Evolutionary conservation across 2,888 invertebrate genomes (phyloP).

Genomic region (Drosophila borborema): DNA sequence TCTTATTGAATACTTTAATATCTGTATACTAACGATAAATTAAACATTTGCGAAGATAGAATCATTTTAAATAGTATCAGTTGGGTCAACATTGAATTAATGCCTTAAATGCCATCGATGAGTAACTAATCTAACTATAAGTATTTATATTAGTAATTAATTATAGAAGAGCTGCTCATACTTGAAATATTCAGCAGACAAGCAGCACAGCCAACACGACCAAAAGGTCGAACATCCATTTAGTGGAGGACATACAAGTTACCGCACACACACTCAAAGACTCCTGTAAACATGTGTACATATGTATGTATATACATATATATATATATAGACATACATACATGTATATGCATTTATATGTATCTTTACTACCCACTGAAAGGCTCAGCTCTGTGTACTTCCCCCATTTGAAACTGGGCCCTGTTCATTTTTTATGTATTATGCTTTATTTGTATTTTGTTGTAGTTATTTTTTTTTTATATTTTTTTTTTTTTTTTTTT

Average conservation of each 20-base stretch:
- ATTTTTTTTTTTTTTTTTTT: conserved; percentile 28
- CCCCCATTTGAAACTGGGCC: conserved; percentile 17
- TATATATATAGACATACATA: background rate
- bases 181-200: conserved; percentile 6
- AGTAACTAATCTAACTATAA: background rate
- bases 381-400: conserved; percentile 20
- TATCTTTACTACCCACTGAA: background rate
- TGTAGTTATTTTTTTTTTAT: conserved; percentile 30
- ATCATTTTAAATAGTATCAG: background rate
- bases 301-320: background rate
- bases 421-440: conserved; percentile 55
- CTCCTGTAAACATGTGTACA: background rate
- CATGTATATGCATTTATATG: background rate
- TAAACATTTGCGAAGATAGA: background rate
- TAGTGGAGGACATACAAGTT: conserved; percentile 37
- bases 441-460: conserved; percentile 61
- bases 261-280: conserved; percentile 12
- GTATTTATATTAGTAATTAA: conserved; percentile 32
- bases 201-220: conserved; percentile 14
- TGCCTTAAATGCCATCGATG: background rate
- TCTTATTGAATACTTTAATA: background rate
- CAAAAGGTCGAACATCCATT: conserved; percentile 49
- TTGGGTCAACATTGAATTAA: background rate
- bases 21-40: background rate
- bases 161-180: background rate